These are phyloP conservation scores for Coturnix japonica DNA, from an alignment of 2,113 vertebrate species.

Conservation along the genomic window DNA sequence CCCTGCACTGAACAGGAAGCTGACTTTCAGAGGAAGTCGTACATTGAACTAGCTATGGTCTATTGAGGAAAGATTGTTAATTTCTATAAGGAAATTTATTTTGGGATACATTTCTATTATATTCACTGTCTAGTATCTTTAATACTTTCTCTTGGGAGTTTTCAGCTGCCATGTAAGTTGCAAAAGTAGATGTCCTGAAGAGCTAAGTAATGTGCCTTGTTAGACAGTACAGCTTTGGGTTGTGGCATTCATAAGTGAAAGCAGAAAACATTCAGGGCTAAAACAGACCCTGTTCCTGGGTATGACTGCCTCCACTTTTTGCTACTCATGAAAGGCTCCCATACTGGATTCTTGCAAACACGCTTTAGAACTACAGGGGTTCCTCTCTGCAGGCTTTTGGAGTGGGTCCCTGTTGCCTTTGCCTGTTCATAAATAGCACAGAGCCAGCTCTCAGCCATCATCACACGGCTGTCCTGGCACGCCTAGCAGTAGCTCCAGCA, in stretches of 20 bases:
- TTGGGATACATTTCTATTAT: neutral
- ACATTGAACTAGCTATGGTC: neutral
- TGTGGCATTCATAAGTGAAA: neutral
- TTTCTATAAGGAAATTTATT: neutral
- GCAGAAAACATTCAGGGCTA: neutral
- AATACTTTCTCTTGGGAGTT: neutral
- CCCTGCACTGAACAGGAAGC: neutral
- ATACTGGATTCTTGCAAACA: neutral
- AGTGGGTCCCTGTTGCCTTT: neutral
- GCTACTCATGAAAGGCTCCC: neutral
- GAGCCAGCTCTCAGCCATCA: neutral
- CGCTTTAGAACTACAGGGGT: neutral
- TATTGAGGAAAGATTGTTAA: neutral
- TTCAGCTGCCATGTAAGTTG: neutral
- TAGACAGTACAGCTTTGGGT: neutral
- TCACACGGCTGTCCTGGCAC: neutral
- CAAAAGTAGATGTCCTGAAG: neutral
- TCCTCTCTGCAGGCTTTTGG: neutral
- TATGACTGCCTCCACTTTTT: neutral
- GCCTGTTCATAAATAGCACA: neutral
- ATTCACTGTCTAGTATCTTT: neutral
- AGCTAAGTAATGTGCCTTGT: neutral
- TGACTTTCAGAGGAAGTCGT: neutral
- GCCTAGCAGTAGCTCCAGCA: neutral
- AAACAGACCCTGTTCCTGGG: neutral